Conservation (phyloP, 2,113 vertebrate genomes). For the Chinchilla lanigera region DNA sequence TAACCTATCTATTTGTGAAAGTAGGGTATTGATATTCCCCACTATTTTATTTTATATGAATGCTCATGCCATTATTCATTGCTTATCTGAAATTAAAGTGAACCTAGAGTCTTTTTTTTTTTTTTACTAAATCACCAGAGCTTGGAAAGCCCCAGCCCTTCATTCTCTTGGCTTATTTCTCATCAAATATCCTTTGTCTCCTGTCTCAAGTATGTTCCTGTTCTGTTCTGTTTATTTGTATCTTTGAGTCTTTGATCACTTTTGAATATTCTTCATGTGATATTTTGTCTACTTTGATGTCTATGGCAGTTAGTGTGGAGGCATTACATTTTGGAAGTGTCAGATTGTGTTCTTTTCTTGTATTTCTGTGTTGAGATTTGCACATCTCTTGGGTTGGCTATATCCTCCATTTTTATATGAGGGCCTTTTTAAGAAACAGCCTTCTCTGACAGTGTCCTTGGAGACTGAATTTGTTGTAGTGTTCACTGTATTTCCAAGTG, state of each 20-base stretch:
- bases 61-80: neutral
- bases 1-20: neutral
- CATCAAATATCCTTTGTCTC: neutral
- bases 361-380: neutral
- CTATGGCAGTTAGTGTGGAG: neutral
- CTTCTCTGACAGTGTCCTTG: neutral
- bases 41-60: neutral
- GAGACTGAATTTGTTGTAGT: neutral
- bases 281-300: neutral
- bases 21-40: neutral
- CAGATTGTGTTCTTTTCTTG: neutral
- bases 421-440: neutral
- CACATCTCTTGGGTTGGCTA: neutral
- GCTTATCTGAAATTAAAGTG: neutral
- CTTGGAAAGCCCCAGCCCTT: neutral
- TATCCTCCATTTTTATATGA: neutral
- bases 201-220: neutral
- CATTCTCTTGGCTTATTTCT: neutral
- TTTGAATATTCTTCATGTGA: neutral
- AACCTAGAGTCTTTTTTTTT: neutral
- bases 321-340: neutral
- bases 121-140: neutral
- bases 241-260: neutral
- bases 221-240: neutral
- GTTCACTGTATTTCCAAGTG: neutral